A percentile compares a stretch with the other conserved stretches of the same genome.
phyloP scores from a whole-genome alignment of 2,113 vertebrate species.

The Phrynocephalus versicolor region DNA sequence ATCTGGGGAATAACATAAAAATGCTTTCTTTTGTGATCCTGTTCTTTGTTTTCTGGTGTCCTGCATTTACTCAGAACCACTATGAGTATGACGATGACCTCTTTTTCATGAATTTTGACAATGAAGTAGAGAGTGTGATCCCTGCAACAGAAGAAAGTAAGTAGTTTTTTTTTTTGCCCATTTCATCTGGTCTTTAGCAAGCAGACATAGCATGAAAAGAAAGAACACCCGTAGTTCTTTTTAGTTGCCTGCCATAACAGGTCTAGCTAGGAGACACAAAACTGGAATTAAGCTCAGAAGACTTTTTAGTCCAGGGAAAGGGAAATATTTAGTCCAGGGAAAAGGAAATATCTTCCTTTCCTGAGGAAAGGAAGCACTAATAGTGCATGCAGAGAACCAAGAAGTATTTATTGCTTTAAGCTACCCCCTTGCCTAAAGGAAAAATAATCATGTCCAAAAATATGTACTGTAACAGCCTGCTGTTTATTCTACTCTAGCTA shows the following conservation, averaged over 20 bases:
- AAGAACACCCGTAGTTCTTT: background rate
- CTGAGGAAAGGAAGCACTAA: background rate
- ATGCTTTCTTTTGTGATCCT: slow-evolving; percentile 71
- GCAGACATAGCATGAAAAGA: background rate
- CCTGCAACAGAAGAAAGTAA: slow-evolving; percentile 76
- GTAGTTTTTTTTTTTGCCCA: slow-evolving; percentile 31
- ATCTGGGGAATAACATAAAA: slow-evolving; percentile 32
- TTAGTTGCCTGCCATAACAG: background rate
- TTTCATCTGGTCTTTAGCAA: slow-evolving; percentile 1
- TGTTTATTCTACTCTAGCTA: slow-evolving; percentile 58
- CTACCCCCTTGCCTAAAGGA: background rate
- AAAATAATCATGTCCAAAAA: background rate
- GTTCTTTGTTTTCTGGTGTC: slow-evolving; percentile 68
- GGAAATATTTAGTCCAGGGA: background rate
- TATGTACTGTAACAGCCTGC: slow-evolving; percentile 15
- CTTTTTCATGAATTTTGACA: slow-evolving; percentile 76
- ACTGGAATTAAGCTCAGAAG: background rate
- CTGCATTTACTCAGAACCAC: slow-evolving; percentile 53
- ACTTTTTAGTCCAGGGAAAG: no score
- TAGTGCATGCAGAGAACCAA: background rate
- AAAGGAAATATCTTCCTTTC: accelerated
- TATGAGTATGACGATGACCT: slow-evolving; percentile 78
- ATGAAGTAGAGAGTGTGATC: slow-evolving; percentile 81
- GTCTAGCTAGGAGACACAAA: background rate
- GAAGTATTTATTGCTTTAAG: slow-evolving; percentile 1